Conservation (phyloP, 2,797 vertebrate species). For the Crypturellus tataupa region DNA sequence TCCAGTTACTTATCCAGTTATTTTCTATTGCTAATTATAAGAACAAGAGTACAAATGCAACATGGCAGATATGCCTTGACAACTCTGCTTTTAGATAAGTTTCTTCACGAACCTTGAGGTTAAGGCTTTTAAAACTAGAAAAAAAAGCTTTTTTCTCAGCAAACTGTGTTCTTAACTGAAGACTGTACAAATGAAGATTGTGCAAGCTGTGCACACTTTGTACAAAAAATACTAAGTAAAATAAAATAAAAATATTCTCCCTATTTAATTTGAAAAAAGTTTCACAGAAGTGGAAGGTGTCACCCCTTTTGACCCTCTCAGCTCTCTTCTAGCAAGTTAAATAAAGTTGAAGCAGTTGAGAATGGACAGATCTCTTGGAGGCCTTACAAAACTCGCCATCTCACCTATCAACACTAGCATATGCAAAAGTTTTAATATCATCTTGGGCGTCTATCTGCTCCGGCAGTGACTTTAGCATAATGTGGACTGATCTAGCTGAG, state of each 20-base stretch:
- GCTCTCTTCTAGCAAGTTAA: background rate
- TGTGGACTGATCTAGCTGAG: background rate
- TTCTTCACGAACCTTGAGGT: background rate
- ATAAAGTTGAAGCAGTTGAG: background rate
- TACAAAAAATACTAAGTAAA: background rate
- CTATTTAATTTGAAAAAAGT: background rate
- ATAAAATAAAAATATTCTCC: background rate
- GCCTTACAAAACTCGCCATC: background rate
- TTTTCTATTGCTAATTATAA: background rate
- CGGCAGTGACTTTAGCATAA: fast-evolving
- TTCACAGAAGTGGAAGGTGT: background rate
- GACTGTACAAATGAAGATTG: too few relatives aligned
- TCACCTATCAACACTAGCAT: background rate
- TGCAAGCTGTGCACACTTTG: background rate
- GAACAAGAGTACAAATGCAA: background rate
- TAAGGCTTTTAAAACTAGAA: background rate
- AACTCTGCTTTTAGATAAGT: slow-evolving; percentile 16
- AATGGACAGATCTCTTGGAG: background rate
- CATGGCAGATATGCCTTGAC: background rate
- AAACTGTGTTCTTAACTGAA: background rate
- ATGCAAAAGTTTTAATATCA: background rate
- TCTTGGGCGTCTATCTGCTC: background rate
- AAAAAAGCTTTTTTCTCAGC: background rate
- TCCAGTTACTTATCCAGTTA: background rate
- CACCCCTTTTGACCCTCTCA: background rate